Percentiles rank a stretch among this genome's conserved stretches.
Evolutionary conservation across 1,140 invertebrate species (phyloP).

Genomic region (Melitaea cinxia): DNA sequence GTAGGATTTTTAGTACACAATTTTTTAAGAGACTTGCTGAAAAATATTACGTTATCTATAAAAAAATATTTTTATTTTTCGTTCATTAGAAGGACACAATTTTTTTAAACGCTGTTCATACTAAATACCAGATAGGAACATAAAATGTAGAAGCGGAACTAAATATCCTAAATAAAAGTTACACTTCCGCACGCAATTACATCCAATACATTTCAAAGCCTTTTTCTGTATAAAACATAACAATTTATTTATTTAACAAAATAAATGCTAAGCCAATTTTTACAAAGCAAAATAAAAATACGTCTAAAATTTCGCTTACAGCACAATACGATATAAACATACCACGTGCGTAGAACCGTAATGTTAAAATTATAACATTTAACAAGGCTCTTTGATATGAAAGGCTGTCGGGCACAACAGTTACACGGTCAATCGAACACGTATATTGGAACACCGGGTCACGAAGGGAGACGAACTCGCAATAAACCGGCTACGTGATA

Average conservation of each 20-base stretch:
- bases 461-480: slow-evolving; percentile 64
- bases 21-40: too few species aligned
- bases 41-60: too few species aligned
- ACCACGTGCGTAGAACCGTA: neutral
- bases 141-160: too few species aligned
- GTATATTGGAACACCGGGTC: slow-evolving; percentile 59
- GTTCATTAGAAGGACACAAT: too few species aligned
- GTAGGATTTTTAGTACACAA: too few species aligned
- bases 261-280: neutral
- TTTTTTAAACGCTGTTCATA: too few species aligned
- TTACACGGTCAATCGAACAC: slow-evolving; percentile 55
- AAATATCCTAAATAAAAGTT: too few species aligned
- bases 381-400: slow-evolving; percentile 17
- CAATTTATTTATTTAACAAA: neutral
- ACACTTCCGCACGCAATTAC: too few species aligned
- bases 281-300: neutral
- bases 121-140: too few species aligned
- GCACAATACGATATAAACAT: neutral
- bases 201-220: too few species aligned
- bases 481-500: slow-evolving; percentile 74
- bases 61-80: too few species aligned
- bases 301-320: neutral
- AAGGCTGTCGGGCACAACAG: slow-evolving; percentile 20
- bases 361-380: slow-evolving; percentile 21
- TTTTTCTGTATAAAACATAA: too few species aligned